Conservation (phyloP, 2,113 vertebrate species). For the Saimiri boliviensis region DNA sequence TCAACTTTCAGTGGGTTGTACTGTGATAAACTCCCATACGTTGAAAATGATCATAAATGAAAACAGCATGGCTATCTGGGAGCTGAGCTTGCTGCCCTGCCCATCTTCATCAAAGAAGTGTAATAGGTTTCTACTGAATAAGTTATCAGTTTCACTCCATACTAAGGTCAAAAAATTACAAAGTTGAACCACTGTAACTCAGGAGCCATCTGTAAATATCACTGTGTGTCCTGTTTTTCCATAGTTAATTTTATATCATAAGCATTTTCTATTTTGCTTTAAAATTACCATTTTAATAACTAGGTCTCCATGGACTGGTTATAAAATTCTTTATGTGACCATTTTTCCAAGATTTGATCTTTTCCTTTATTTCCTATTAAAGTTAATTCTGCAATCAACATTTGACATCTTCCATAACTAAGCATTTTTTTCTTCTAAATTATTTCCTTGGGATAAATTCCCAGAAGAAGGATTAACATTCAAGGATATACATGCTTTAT, state of each 20-base stretch:
- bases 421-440: not conserved
- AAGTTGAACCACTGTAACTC: not conserved
- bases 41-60: not conserved
- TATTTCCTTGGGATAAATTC: not conserved
- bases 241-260: not conserved
- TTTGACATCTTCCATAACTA: not conserved
- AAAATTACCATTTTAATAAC: constrained; percentile 8
- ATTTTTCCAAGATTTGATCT: not conserved
- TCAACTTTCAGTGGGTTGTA: not conserved
- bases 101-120: not conserved
- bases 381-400: not conserved
- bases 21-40: not conserved
- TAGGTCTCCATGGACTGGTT: not conserved
- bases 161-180: not conserved
- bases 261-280: not conserved
- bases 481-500: not conserved
- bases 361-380: not conserved
- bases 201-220: not conserved
- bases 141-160: not conserved
- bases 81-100: not conserved
- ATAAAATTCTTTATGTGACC: not conserved
- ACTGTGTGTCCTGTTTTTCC: not conserved
- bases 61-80: not conserved
- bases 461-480: not conserved
- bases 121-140: not conserved